Conservation (phyloP, 2,113 vertebrate genomes). For the Rhinoderma darwinii region DNA sequence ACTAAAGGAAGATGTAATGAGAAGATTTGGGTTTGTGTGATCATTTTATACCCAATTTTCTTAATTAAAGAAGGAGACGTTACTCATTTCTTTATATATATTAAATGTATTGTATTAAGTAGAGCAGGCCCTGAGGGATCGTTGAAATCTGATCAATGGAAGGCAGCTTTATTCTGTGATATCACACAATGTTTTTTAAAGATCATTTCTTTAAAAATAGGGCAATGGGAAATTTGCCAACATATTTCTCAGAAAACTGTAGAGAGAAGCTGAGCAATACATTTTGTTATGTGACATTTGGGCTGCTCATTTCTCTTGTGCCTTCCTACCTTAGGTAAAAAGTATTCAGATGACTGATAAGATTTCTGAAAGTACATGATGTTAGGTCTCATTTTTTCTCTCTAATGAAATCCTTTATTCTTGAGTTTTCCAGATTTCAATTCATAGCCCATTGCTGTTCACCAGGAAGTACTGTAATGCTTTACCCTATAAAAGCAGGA, state of each 20-base stretch:
- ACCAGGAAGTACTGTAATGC: neutral
- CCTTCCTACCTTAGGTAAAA: conserved; percentile 23
- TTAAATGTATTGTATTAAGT: neutral
- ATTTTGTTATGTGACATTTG: conserved; percentile 35
- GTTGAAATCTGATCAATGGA: neutral
- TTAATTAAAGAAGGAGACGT: neutral
- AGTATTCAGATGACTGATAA: conserved; percentile 43
- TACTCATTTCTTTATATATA: neutral
- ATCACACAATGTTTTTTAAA: neutral
- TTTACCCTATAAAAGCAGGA: neutral
- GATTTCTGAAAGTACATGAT: conserved; percentile 40
- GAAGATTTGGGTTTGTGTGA: neutral
- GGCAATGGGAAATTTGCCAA: neutral
- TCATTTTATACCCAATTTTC: neutral
- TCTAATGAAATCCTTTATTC: conserved; percentile 24
- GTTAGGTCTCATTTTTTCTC: neutral
- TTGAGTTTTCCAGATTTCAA: conserved; percentile 7
- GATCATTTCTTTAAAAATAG: conserved; percentile 28
- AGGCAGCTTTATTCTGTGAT: neutral
- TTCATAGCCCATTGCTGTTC: neutral
- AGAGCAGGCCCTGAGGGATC: neutral
- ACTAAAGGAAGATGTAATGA: neutral
- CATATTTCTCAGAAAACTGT: conserved; percentile 2
- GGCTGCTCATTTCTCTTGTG: conserved; percentile 34
- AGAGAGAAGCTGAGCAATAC: conserved; percentile 29